Percentiles rank a stretch among this genome's conserved stretches.
These are phyloP conservation scores for Chlorops oryzae DNA, from an alignment of 1,140 invertebrate species.

Conservation along the genomic window DNA sequence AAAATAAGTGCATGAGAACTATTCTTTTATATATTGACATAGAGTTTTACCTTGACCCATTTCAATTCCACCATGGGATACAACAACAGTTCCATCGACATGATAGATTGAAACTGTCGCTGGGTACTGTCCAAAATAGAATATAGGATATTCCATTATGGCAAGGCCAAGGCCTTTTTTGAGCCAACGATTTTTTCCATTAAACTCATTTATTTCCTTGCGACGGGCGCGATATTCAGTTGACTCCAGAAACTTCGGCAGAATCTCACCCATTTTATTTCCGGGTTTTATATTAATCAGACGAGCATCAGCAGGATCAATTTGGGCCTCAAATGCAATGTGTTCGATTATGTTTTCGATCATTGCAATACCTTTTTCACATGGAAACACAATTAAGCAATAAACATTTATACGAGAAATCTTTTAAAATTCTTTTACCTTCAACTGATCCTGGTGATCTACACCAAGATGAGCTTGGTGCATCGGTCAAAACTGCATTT, in stretches of 20 bases:
- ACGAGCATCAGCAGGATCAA: conserved; percentile 64
- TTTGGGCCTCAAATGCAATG: conserved; percentile 59
- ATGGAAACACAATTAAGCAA: neutral
- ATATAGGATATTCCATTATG: conserved; percentile 55
- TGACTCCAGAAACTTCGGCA: conserved; percentile 30
- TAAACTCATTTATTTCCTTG: conserved; percentile 52
- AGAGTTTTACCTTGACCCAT: conserved; percentile 58
- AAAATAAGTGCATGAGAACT: neutral
- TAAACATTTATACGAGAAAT: neutral
- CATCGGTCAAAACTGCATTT: conserved; percentile 57
- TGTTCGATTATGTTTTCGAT: conserved; percentile 78
- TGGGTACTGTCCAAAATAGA: conserved; percentile 51
- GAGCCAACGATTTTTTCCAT: conserved; percentile 60
- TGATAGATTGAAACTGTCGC: conserved; percentile 59
- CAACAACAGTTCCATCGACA: conserved; percentile 60
- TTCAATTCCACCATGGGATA: conserved; percentile 64
- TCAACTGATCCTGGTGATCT: conserved; percentile 61
- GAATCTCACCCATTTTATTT: conserved; percentile 42
- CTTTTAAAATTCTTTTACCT: conserved; percentile 23
- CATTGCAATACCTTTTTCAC: conserved; percentile 49
- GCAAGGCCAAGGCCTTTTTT: conserved; percentile 57
- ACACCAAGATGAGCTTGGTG: conserved; percentile 58
- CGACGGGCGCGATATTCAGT: conserved; percentile 52
- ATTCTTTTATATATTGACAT: neutral
- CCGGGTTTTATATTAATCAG: conserved; percentile 56